These are phyloP conservation scores for Chamaetylas fuelleborni DNA, from an alignment of 2,113 vertebrate species.

Conservation along the genomic window DNA sequence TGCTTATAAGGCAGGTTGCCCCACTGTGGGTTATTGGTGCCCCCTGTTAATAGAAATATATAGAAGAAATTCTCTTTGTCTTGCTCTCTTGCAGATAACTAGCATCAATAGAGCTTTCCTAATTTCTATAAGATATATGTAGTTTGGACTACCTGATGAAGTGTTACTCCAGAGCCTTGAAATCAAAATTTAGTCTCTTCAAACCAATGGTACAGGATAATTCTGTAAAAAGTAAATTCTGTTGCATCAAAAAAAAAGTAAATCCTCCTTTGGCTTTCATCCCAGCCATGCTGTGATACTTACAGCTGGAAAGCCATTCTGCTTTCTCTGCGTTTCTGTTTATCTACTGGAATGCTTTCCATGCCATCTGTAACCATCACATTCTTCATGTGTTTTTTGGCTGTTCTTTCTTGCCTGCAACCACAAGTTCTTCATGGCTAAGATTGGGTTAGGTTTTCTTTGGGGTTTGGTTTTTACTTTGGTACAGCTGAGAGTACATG, in stretches of 20 bases:
- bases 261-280: not conserved
- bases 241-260: not conserved
- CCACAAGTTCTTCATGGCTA: not conserved
- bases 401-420: not conserved
- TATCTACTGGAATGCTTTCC: not conserved
- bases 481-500: not conserved
- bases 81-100: not conserved
- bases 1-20: not conserved
- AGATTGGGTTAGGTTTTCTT: not conserved
- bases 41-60: not conserved
- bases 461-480: not conserved
- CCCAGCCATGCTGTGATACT: not conserved
- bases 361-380: not conserved
- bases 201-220: not conserved
- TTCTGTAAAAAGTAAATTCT: not conserved
- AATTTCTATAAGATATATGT: not conserved
- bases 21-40: not conserved
- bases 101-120: not conserved
- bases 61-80: not conserved
- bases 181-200: not conserved
- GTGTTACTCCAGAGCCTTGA: not conserved
- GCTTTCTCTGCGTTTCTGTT: constrained; percentile 1
- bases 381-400: not conserved
- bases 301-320: not conserved
- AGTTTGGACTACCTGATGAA: not conserved